Evolutionary conservation across 2,113 vertebrate species (phyloP).

Genomic region (Serilophus lunatus): DNA sequence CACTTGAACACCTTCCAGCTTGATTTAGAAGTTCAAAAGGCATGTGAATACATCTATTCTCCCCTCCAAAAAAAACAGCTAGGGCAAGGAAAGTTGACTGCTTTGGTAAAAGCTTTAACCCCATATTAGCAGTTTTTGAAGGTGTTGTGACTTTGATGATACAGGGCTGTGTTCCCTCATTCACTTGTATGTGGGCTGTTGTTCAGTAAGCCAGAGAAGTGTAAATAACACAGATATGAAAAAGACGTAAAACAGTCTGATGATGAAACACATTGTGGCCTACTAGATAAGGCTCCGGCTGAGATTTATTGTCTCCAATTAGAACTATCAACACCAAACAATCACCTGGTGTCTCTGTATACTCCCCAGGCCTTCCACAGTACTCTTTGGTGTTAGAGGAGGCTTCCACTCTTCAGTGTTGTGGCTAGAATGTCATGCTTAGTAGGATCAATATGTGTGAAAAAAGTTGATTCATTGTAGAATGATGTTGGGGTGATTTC

Average conservation of each 20-base stretch:
- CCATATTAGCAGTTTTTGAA: background rate
- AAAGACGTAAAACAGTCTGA: background rate
- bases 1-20: background rate
- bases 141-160: background rate
- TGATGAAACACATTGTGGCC: background rate
- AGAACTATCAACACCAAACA: background rate
- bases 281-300: background rate
- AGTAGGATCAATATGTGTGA: background rate
- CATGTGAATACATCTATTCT: background rate
- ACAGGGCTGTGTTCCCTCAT: background rate
- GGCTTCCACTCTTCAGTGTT: background rate
- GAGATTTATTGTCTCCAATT: background rate
- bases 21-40: slow-evolving; percentile 16
- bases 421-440: background rate
- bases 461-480: background rate
- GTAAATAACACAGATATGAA: background rate
- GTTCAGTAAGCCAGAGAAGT: background rate
- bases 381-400: rapidly evolving
- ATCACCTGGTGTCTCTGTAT: background rate
- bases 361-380: rapidly evolving
- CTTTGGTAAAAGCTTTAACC: background rate
- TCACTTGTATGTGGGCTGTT: background rate
- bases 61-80: background rate
- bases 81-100: background rate
- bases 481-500: background rate